Evolutionary conservation across 2,797 vertebrate genomes (phyloP).

Genomic region (Pygocentrus nattereri): DNA sequence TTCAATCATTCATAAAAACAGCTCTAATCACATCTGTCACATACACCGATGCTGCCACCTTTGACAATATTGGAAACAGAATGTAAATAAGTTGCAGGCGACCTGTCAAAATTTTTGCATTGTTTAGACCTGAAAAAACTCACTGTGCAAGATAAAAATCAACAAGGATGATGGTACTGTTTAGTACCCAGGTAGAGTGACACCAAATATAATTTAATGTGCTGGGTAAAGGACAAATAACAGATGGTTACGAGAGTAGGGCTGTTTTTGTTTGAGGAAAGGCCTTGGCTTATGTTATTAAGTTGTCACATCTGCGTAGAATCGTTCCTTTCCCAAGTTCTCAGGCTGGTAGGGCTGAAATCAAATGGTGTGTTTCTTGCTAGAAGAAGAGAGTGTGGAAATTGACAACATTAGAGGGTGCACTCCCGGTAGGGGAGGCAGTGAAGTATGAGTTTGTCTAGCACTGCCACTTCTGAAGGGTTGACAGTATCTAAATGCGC

Average conservation of each 20-base stretch:
- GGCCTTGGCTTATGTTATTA: conserved; percentile 70
- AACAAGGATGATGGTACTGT: conserved; percentile 50
- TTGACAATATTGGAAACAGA: conserved; percentile 10
- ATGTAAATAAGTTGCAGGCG: conserved; percentile 31
- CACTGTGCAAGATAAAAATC: conserved; percentile 50
- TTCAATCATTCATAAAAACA: conserved; percentile 34
- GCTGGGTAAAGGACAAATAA: conserved; percentile 66
- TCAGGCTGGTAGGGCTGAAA: conserved; percentile 55
- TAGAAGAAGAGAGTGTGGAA: conserved; percentile 50
- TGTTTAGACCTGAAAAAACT: conserved; percentile 43
- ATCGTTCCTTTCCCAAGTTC: conserved; percentile 59
- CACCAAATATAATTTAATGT: conserved; percentile 66
- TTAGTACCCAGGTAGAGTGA: conserved; percentile 60
- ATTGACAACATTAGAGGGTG: conserved; percentile 33
- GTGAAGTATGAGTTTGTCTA: conserved; percentile 3
- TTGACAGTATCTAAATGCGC: conserved; percentile 25
- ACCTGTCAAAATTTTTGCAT: conserved; percentile 25
- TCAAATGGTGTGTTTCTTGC: conserved; percentile 63
- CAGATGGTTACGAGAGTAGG: conserved; percentile 73
- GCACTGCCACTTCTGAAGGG: conserved; percentile 9
- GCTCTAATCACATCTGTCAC: background rate
- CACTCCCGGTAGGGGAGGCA: conserved; percentile 38
- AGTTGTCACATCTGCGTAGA: conserved; percentile 73
- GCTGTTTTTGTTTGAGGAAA: conserved; percentile 64
- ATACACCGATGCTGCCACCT: background rate